Evolutionary conservation across 1,140 invertebrate genomes (phyloP).

Genomic region (Zaprionus vittiger): DNA sequence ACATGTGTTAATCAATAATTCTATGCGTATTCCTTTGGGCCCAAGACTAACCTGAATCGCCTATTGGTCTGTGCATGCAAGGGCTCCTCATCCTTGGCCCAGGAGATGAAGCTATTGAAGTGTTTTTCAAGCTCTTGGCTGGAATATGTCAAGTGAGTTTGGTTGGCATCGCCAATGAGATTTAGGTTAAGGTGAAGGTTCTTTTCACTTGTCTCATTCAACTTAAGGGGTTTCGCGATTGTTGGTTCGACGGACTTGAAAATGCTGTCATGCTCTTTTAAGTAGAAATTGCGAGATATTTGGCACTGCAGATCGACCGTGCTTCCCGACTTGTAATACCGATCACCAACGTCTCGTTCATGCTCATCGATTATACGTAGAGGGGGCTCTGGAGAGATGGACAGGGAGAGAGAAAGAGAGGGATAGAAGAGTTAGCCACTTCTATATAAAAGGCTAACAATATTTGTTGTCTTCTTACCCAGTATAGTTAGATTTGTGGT

Average conservation of each 20-base stretch:
- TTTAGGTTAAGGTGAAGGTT: slow-evolving; percentile 41
- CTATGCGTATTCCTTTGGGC: no score
- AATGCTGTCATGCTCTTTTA: slow-evolving; percentile 69
- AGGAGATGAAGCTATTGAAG: slow-evolving; percentile 84
- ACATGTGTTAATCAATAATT: no score
- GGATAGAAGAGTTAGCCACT: background rate
- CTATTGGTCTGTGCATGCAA: slow-evolving; percentile 59
- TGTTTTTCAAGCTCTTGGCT: slow-evolving; percentile 82
- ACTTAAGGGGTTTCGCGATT: slow-evolving; percentile 14
- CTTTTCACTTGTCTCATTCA: slow-evolving; percentile 48
- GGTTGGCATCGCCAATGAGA: slow-evolving; percentile 72
- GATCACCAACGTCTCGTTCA: slow-evolving; percentile 87
- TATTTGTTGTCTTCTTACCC: slow-evolving; percentile 83
- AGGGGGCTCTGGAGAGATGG: slow-evolving; percentile 86
- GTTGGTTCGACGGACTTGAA: slow-evolving; percentile 57
- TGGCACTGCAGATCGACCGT: slow-evolving; percentile 89
- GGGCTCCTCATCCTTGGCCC: slow-evolving; percentile 81
- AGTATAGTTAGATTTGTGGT: slow-evolving; percentile 87
- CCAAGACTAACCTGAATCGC: slow-evolving; percentile 66
- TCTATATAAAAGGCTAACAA: no score
- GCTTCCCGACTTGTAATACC: slow-evolving; percentile 90
- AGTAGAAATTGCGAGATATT: slow-evolving; percentile 84
- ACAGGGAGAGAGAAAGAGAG: background rate
- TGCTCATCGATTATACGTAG: slow-evolving; percentile 89
- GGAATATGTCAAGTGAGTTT: slow-evolving; percentile 73